Evolutionary conservation across 2,113 vertebrate genomes (phyloP).

Genomic region (Ptilonorhynchus violaceus): DNA sequence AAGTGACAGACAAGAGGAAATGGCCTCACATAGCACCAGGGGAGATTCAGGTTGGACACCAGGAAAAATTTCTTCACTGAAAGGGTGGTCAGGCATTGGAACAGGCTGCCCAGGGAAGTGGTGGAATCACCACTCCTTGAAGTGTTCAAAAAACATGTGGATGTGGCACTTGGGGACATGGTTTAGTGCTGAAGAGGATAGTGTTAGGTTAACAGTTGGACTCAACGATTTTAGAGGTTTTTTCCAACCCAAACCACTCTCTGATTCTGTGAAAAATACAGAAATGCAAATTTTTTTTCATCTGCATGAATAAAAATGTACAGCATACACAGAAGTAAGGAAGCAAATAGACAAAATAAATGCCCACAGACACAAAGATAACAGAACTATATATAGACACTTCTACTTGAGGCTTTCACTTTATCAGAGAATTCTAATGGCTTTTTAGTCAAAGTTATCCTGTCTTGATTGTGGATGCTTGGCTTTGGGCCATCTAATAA

Average conservation of each 20-base stretch:
- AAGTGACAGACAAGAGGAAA: background rate
- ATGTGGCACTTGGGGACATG: background rate
- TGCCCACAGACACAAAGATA: background rate
- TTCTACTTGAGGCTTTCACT: background rate
- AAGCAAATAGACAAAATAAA: background rate
- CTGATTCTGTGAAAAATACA: background rate
- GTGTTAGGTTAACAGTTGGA: background rate
- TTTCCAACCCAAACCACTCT: background rate
- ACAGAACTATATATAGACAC: background rate
- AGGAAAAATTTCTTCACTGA: background rate
- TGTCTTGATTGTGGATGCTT: background rate
- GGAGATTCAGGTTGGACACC: background rate
- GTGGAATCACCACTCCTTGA: background rate
- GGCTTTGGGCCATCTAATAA: conserved; percentile 37
- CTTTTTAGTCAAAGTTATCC: conserved; percentile 2
- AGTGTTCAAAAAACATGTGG: background rate
- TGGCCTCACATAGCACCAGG: background rate
- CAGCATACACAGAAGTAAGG: background rate
- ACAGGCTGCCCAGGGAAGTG: background rate
- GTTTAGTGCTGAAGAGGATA: background rate
- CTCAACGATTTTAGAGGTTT: background rate
- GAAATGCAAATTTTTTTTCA: background rate
- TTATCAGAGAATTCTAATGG: background rate
- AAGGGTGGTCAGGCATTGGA: background rate
- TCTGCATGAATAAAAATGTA: background rate